Evolutionary conservation across 92 coral and sea anemone species (phyloP).

Genomic region (Porites evermanni): DNA sequence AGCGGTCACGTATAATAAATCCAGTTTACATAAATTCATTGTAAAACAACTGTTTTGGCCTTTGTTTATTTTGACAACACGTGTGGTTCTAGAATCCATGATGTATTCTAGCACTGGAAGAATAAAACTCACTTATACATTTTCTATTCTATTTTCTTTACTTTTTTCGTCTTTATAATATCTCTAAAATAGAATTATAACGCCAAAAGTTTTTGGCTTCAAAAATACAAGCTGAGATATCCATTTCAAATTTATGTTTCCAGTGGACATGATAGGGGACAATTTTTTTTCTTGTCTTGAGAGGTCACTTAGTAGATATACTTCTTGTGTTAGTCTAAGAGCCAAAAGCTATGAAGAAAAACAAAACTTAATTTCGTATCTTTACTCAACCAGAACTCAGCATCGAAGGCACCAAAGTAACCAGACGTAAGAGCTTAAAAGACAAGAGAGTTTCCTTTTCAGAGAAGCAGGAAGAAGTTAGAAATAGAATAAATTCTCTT

Average conservation of each 20-base stretch:
- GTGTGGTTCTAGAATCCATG: neutral
- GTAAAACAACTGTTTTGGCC: neutral
- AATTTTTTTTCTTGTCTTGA: too few species aligned
- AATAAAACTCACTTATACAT: too few species aligned
- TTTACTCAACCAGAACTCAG: slow-evolving; percentile 64
- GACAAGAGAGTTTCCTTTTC: slow-evolving; percentile 80
- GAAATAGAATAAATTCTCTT: slow-evolving; percentile 71
- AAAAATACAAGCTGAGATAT: too few species aligned
- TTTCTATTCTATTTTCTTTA: neutral
- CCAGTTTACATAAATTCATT: slow-evolving; percentile 10
- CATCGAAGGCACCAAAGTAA: slow-evolving; percentile 76
- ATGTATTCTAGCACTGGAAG: neutral
- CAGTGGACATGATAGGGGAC: too few species aligned
- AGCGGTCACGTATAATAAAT: slow-evolving; percentile 10
- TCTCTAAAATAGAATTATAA: too few species aligned
- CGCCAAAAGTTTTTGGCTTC: too few species aligned
- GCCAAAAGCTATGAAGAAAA: too few species aligned
- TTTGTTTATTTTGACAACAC: slow-evolving; percentile 34
- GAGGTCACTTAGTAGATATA: too few species aligned
- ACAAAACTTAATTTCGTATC: neutral
- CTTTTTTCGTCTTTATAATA: neutral
- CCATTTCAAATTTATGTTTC: too few species aligned
- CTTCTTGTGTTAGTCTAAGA: too few species aligned
- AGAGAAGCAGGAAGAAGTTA: slow-evolving; percentile 72
- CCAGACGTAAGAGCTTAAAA: slow-evolving; percentile 80